phyloP scores from a whole-genome alignment of 2,797 vertebrate species.

The Parauchenoglanis ngamensis region DNA sequence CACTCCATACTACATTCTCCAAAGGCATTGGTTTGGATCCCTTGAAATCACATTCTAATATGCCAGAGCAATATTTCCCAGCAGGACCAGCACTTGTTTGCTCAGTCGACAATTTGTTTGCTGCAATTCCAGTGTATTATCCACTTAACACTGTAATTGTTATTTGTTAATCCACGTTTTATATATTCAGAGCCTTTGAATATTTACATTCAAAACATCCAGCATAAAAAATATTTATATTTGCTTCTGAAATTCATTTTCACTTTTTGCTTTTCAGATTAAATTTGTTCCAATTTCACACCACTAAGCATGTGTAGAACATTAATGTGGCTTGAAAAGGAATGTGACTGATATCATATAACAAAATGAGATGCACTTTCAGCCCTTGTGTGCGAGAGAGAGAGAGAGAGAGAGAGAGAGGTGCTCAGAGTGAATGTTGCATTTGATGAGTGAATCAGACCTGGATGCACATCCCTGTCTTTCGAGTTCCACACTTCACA shows the following conservation, averaged over 20 bases:
- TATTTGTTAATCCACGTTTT: neutral
- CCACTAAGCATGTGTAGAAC: neutral
- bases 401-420: neutral
- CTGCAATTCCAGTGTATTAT: neutral
- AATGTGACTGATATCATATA: neutral
- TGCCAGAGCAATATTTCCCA: neutral
- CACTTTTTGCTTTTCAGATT: neutral
- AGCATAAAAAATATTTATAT: neutral
- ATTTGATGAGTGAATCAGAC: conserved; percentile 33
- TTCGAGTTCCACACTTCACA: neutral
- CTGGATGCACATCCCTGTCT: conserved; percentile 9
- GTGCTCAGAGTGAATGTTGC: conserved; percentile 2
- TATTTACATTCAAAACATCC: neutral
- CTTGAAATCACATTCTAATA: neutral
- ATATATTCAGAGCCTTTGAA: neutral
- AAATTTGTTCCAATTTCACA: neutral
- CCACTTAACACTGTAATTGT: neutral
- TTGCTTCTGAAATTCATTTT: neutral
- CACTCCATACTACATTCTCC: neutral
- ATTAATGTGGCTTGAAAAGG: neutral
- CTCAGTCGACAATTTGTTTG: neutral
- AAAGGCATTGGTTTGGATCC: neutral
- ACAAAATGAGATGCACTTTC: neutral
- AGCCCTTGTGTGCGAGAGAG: neutral
- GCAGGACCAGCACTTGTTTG: neutral